Base-by-base conservation (phyloP, 1,140 invertebrate genomes). In the Tribolium madens region DNA sequence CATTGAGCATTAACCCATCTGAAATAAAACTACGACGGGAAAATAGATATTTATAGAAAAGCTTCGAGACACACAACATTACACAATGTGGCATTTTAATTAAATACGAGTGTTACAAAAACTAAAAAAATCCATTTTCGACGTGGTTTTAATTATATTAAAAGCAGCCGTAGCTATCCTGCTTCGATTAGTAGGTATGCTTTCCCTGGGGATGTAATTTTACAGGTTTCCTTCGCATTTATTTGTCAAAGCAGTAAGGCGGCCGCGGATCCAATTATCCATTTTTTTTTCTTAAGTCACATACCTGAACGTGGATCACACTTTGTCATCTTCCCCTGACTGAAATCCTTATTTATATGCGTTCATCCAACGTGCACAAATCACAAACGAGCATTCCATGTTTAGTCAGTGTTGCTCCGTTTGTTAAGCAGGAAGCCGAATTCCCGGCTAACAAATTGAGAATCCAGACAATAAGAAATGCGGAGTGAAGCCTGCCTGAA, bases 271-370 rank as follows among this genome's bases (percentile, higher is more conserved):
- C 73, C 73, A 75, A 75, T 75, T 75, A 75, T 64, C 21, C 13
- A 60, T 75, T 75, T 75, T 26, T n/a, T 75, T 75, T 60, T 46
- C 52, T 60, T 60, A 57, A 47, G 52, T 60, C 42, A 75, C 48
- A 48, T 21, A 64, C 73, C 69, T 72, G 68, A 71, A 57, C 36
- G 48, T 64, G 71, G 71, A 77, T 77, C 71, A 77, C 71, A 73
- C 70, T 77, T 77, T 77, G 76, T 77, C 76, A 77, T 77, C 60
- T 17, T 60, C 76, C 42, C 57, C 50, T 18, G 68, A 76, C 75
- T 74, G 76, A 77, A 77, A 77, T 77, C 76, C 76, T 77, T 77
- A 77, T 77, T 77, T 77, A 77, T 77, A 73, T 73, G 70, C 64
- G 76, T 33, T 76, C 74, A 76, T 76, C 60, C 74, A 50, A 76